These are phyloP conservation scores for Sapayoa aenigma DNA, from an alignment of 2,113 vertebrate species.

Conservation along the genomic window DNA sequence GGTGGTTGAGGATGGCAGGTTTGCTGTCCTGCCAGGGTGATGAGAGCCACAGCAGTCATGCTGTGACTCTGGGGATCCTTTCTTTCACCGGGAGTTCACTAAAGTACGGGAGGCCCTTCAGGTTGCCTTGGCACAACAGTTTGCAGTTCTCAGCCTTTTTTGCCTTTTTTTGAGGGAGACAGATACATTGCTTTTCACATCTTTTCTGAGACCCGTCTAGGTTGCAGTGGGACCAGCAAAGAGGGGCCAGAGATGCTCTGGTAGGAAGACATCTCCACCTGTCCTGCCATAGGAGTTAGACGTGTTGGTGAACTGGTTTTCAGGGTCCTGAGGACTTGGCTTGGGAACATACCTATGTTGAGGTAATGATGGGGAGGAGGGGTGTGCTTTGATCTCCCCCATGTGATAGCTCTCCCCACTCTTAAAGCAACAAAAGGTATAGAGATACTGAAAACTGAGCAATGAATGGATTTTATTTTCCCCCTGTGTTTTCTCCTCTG, in stretches of 20 bases:
- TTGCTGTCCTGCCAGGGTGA: neutral
- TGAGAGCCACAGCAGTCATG: fast-evolving
- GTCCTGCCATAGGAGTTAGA: neutral
- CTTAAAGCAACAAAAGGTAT: neutral
- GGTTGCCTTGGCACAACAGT: neutral
- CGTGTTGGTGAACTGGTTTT: neutral
- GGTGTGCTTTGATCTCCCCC: neutral
- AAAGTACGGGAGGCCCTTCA: neutral
- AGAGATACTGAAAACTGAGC: neutral
- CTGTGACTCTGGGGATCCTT: neutral
- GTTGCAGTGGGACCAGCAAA: neutral
- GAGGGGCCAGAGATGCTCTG: neutral
- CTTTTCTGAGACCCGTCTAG: neutral
- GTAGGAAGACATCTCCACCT: neutral
- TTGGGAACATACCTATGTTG: neutral
- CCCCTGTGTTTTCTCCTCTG: neutral
- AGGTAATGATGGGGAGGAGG: neutral
- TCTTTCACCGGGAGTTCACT: neutral
- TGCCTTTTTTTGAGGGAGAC: neutral
- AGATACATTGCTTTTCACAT: neutral
- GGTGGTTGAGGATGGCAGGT: fast-evolving
- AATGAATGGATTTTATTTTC: neutral
- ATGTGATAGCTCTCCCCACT: neutral
- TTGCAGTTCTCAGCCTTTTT: neutral
- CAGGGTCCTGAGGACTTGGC: neutral